Percentiles rank a stretch among this genome's conserved stretches.
phyloP scores from a whole-genome alignment of 2,888 invertebrate species.

The Cryptophagus acutangulus region DNA sequence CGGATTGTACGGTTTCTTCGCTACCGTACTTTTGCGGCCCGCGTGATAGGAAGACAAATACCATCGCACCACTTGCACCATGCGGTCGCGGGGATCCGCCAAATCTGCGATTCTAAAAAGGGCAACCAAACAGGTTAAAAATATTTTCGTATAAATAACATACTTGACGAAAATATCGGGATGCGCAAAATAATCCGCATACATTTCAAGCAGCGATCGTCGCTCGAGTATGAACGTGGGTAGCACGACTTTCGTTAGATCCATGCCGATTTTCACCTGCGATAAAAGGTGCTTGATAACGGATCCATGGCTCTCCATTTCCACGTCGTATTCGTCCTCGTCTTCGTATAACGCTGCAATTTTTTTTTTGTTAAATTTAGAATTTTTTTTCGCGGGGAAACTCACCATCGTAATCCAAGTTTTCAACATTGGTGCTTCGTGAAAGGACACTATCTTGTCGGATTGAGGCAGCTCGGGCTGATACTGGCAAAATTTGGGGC shows the following conservation, averaged over 20 bases:
- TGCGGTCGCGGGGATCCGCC: conserved; percentile 78
- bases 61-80: conserved; percentile 94
- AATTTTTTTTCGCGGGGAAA: conserved; percentile 9
- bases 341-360: conserved; percentile 81
- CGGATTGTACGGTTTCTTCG: conserved; percentile 99
- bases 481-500: conserved; percentile 33
- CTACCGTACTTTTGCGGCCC: conserved; percentile 92
- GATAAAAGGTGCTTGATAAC: conserved; percentile 95
- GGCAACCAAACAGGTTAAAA: conserved; percentile 4
- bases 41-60: conserved; percentile 99
- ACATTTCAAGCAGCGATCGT: conserved; percentile 97
- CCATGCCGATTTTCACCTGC: conserved; percentile 99
- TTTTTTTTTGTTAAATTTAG: not conserved
- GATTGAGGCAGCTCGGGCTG: conserved; percentile 40
- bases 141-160: too few species aligned
- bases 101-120: conserved; percentile 78
- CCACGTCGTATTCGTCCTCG: conserved; percentile 83
- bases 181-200: conserved; percentile 99
- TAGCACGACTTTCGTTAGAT: conserved; percentile 96
- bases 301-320: conserved; percentile 94
- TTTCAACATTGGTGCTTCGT: conserved; percentile 54
- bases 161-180: conserved; percentile 93
- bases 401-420: conserved; percentile 75
- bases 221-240: conserved; percentile 98
- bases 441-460: conserved; percentile 33